A percentile compares a stretch with the other conserved stretches of the same genome.
Conservation (phyloP, 2,888 invertebrate species). For the Siphonodentalium dalli region DNA sequence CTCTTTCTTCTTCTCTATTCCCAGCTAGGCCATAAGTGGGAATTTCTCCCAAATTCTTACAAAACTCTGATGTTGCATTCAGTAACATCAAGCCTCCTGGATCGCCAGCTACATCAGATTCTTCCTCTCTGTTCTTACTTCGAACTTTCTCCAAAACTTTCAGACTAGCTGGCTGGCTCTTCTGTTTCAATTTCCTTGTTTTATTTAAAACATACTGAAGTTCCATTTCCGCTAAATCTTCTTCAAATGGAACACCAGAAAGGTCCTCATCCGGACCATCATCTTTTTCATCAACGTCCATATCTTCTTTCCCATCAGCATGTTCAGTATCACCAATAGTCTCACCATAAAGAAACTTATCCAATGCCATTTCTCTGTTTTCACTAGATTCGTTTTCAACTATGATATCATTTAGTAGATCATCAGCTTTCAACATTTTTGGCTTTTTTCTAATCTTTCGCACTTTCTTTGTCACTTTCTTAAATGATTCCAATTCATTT, state of each 20-base stretch:
- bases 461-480: constrained; percentile 77
- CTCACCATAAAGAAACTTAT: too few species aligned
- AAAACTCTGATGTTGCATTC: constrained; percentile 96
- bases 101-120: too few species aligned
- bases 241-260: constrained; percentile 72
- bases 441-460: constrained; percentile 73
- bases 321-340: too few species aligned
- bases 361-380: too few species aligned
- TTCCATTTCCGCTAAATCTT: constrained; percentile 76
- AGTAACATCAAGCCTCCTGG: constrained; percentile 74
- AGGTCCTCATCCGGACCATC: constrained; percentile 62
- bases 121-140: too few species aligned
- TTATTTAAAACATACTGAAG: constrained; percentile 74
- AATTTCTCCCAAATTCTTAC: constrained; percentile 92
- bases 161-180: constrained; percentile 50
- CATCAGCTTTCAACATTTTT: constrained; percentile 77
- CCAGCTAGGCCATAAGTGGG: constrained; percentile 92
- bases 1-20: constrained; percentile 83
- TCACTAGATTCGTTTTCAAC: too few species aligned
- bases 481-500: constrained; percentile 73
- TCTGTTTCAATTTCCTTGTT: constrained; percentile 75
- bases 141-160: too few species aligned
- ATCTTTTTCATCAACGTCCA: too few species aligned
- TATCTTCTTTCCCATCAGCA: too few species aligned
- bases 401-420: too few species aligned